Evolutionary conservation across 2,888 invertebrate species (phyloP).

Genomic region (Spicauda simplicius): DNA sequence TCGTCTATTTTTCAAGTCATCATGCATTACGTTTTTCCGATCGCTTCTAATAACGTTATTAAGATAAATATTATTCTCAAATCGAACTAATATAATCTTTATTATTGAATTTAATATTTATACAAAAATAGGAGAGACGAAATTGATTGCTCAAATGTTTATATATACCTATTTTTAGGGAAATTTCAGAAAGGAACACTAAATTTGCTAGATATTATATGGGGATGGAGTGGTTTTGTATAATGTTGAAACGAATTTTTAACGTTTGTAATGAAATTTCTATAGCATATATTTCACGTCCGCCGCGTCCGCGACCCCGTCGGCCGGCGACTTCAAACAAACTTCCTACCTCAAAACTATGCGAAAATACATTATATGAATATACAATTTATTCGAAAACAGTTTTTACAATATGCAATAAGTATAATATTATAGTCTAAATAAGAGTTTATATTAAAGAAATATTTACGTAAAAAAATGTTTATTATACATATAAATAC

Average conservation of each 20-base stretch:
- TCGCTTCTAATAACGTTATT: constrained; percentile 74
- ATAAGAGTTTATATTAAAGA: constrained; percentile 81
- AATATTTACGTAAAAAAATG: constrained; percentile 76
- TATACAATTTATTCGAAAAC: constrained; percentile 74
- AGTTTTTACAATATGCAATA: constrained; percentile 76
- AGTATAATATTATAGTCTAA: constrained; percentile 70
- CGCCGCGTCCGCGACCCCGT: constrained; percentile 36
- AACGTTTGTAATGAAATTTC: constrained; percentile 70
- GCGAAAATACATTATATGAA: constrained; percentile 69
- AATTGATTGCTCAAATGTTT: constrained; percentile 85
- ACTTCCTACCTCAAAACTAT: constrained; percentile 83
- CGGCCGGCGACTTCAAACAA: constrained; percentile 53
- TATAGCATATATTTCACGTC: constrained; percentile 54
- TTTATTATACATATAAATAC: constrained; percentile 63
- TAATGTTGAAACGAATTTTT: constrained; percentile 81
- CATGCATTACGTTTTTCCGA: constrained; percentile 78
- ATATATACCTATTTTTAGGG: constrained; percentile 82
- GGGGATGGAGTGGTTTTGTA: constrained; percentile 77
- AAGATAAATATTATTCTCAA: constrained; percentile 65
- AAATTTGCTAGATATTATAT: constrained; percentile 81
- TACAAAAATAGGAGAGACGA: constrained; percentile 80
- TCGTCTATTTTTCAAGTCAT: constrained; percentile 74
- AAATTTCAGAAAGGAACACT: constrained; percentile 78
- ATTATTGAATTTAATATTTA: constrained; percentile 81
- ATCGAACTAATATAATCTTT: constrained; percentile 70